Evolutionary conservation across 2,797 vertebrate species (phyloP).

Genomic region (Pseudomugil tenellus): DNA sequence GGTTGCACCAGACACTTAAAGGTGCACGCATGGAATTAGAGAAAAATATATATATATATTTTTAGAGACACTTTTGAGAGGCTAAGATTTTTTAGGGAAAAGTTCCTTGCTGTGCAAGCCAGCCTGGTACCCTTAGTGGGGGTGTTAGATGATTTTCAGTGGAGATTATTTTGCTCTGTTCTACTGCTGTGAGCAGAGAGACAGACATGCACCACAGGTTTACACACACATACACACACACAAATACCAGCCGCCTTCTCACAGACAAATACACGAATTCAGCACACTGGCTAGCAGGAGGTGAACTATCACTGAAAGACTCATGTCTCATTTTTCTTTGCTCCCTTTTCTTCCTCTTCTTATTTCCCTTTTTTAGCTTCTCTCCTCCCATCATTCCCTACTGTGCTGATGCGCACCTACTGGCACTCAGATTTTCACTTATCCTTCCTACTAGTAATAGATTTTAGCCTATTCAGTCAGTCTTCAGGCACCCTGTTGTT

Average conservation of each 20-base stretch:
- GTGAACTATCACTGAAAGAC: constrained; percentile 64
- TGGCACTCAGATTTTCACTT: constrained; percentile 78
- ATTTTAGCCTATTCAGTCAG: constrained; percentile 70
- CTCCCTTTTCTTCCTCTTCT: constrained; percentile 43
- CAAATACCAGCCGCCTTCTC: constrained; percentile 37
- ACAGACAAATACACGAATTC: constrained; percentile 51
- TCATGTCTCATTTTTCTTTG: constrained; percentile 52
- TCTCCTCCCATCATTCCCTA: constrained; percentile 45
- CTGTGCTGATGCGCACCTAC: constrained; percentile 73
- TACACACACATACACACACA: constrained; percentile 25
- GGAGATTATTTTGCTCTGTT: constrained; percentile 64
- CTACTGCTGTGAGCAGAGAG: constrained; percentile 60
- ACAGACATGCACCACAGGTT: constrained; percentile 55
- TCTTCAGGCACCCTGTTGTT: constrained; percentile 60
- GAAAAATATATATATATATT: background rate
- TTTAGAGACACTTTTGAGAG: constrained; percentile 35
- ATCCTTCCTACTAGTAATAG: constrained; percentile 71
- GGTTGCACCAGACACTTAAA: constrained; percentile 34
- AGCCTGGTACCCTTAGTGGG: constrained; percentile 36
- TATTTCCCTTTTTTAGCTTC: constrained; percentile 46
- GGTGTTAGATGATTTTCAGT: constrained; percentile 61
- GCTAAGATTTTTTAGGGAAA: constrained; percentile 31
- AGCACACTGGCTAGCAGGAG: constrained; percentile 65
- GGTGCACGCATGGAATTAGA: constrained; percentile 26
- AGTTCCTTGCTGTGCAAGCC: constrained; percentile 32